Evolutionary conservation across 2,113 vertebrate genomes (phyloP), one percentile per base, ranked within the genome.

Genomic region (Lophura nycthemera): DNA sequence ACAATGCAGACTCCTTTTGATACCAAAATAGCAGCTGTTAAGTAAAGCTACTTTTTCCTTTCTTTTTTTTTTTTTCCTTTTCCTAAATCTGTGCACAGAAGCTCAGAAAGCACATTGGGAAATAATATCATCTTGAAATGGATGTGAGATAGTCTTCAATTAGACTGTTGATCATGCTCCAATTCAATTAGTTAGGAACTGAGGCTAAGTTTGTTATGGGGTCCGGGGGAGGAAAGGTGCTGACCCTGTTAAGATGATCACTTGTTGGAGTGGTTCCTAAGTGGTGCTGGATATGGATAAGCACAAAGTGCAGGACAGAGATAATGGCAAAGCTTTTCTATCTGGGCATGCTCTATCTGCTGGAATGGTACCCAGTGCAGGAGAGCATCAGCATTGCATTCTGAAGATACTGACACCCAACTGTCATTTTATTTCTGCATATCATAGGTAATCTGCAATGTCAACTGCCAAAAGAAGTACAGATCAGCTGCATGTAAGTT

Each of bases 1-100:
- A 96, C 97, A 97, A 96, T 96, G 94, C 96, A 94, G 95, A 75
- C 93, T 97, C 92, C 90, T 97, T 96, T 94, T 96, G 97, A 97
- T 94, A 94, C 93, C 88, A 78, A 98, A 98, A 98, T 96, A 98
- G 95, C 94, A 97, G 88, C 93, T 73, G 91, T 96, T 95, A 94
- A 96, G 93, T 94, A 91, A 96, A 96, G 72, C 94, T 0, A 11
- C 38, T 40, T 94, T 89, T 70, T 5, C 14, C 40, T n/a, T n/a
- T n/a, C 60, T 27, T 29, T 59, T 5, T 5, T 24, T 69, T 1
- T 38, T 24, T 16, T 30, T 17, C 42, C 61, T 96, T 94, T 89
- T 81, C 96, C 82, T 83, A 93, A 88, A 84, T 95, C 73, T 83
- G 50, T 83, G 86, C 95, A 90, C 88, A 97, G 93, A 81, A 95